A percentile compares a stretch with the other conserved stretches of the same genome.
phyloP scores from a whole-genome alignment of 2,113 vertebrate species.

The Perca fluviatilis region DNA sequence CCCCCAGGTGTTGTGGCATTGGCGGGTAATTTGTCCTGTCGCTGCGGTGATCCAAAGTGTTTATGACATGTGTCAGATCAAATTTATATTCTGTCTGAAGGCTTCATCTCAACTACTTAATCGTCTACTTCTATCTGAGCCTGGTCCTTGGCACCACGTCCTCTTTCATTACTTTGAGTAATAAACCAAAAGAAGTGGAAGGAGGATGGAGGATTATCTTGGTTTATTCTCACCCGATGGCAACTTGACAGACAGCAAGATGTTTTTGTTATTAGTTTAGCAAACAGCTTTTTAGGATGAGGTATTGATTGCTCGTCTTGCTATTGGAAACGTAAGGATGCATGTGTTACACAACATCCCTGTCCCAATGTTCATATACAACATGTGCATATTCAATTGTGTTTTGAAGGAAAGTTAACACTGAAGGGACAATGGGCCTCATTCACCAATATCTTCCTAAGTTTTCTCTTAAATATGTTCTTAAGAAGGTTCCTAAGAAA shows the following conservation, averaged over 20 bases:
- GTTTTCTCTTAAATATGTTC: too few species aligned
- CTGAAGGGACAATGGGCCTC: neutral
- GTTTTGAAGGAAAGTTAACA: neutral
- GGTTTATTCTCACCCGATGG: slow-evolving; percentile 35
- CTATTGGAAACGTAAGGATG: neutral
- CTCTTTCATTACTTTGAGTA: slow-evolving; percentile 74
- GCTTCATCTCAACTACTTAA: slow-evolving; percentile 74
- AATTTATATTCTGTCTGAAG: slow-evolving; percentile 71
- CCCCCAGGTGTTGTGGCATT: slow-evolving; percentile 68
- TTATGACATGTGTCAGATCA: slow-evolving; percentile 83
- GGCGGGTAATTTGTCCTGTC: slow-evolving; percentile 72
- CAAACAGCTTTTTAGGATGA: slow-evolving; percentile 15
- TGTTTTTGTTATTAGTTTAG: slow-evolving; percentile 9
- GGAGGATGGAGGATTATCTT: slow-evolving; percentile 32
- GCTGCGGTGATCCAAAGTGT: slow-evolving; percentile 67
- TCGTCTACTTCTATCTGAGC: slow-evolving; percentile 65
- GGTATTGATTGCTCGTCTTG: slow-evolving; percentile 17
- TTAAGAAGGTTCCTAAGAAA: too few species aligned
- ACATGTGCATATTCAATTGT: neutral
- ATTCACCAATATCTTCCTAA: too few species aligned
- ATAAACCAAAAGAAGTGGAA: slow-evolving; percentile 62
- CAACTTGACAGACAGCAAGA: slow-evolving; percentile 37
- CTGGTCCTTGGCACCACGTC: slow-evolving; percentile 60
- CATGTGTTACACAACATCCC: neutral
- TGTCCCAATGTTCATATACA: neutral